Base-by-base conservation (phyloP, 2,888 invertebrate genomes). In the Acanthoscelides obtectus region DNA sequence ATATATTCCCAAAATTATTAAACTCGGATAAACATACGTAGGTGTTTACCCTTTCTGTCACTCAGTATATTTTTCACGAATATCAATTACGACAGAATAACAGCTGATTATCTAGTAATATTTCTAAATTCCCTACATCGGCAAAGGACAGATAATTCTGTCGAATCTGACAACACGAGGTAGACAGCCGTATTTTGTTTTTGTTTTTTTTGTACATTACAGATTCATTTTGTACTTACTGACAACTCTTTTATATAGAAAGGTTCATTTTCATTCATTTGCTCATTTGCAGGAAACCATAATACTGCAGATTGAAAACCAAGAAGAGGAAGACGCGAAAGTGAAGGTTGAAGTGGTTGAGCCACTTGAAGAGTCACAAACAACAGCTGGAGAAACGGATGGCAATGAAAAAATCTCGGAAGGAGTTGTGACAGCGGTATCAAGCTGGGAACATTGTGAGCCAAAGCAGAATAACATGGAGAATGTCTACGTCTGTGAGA, bases 231-330 rank as follows among this genome's bases (percentile, higher is more conserved):
- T n/a, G n/a, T n/a, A n/a, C n/a, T n/a, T n/a, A n/a, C n/a, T n/a
- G n/a, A n/a, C n/a, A n/a, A n/a, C n/a, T n/a, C n/a, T n/a, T n/a
- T n/a, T n/a, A n/a, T n/a, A n/a, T n/a, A n/a, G n/a, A n/a, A n/a
- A n/a, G n/a, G n/a, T n/a, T n/a, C n/a, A n/a, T n/a, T 65, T 65
- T 20, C 65, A 65, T 5, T 65, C 8, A 65, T 65, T 5, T 65
- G 63, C 63, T 19, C 63, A 3, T n/a, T 74, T 72, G 67, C 63
- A 76, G 76, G 76, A 76, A 72, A 76, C 75, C 2, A 76, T 76
- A n/a, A 76, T 76, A 20, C 71, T 76, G 45, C 74, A 76, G 69
- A 74, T 76, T 20, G 76, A 75, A 70, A 74, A 73, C 68, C 20
- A 68, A 19, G 75, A 74, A 68, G 69, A 72, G n/a, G 64, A 67